Conservation (phyloP, 2,113 vertebrate species). For the Chrysemys picta region DNA sequence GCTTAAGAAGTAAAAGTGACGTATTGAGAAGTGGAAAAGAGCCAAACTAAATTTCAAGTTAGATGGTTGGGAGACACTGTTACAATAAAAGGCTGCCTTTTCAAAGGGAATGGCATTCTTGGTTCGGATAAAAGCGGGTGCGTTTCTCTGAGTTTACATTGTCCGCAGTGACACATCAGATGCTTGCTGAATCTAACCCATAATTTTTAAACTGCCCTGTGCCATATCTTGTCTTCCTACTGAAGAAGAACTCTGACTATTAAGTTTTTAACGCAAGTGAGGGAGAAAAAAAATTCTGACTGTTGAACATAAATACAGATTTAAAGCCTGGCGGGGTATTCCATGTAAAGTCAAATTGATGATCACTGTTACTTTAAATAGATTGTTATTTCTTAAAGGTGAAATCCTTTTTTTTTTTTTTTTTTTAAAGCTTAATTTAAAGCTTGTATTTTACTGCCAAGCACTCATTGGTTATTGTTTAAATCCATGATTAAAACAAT, state of each 20-base stretch:
- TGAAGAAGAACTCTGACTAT: neutral
- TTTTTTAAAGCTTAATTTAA: neutral
- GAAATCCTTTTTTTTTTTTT: neutral
- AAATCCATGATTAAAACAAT: neutral
- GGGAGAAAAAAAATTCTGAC: constrained; percentile 38
- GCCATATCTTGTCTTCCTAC: rapidly evolving
- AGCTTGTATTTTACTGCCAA: constrained; percentile 43
- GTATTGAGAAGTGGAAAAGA: constrained; percentile 34
- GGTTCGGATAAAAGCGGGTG: neutral
- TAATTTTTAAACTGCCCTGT: neutral
- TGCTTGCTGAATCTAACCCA: neutral
- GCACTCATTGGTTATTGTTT: neutral
- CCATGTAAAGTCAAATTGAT: constrained; percentile 58
- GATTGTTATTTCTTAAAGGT: constrained; percentile 41
- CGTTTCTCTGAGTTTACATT: neutral
- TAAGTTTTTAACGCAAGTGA: neutral
- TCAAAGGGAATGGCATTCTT: neutral
- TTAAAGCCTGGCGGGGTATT: constrained; percentile 53
- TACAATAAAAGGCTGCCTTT: neutral
- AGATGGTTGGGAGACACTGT: neutral
- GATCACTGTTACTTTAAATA: constrained; percentile 41
- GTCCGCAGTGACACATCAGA: neutral
- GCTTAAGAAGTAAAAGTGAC: constrained; percentile 38
- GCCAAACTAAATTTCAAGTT: constrained; percentile 7
- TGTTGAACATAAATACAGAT: constrained; percentile 21